phyloP scores from a whole-genome alignment of 2,113 vertebrate genomes.

The Rhea pennata region DNA sequence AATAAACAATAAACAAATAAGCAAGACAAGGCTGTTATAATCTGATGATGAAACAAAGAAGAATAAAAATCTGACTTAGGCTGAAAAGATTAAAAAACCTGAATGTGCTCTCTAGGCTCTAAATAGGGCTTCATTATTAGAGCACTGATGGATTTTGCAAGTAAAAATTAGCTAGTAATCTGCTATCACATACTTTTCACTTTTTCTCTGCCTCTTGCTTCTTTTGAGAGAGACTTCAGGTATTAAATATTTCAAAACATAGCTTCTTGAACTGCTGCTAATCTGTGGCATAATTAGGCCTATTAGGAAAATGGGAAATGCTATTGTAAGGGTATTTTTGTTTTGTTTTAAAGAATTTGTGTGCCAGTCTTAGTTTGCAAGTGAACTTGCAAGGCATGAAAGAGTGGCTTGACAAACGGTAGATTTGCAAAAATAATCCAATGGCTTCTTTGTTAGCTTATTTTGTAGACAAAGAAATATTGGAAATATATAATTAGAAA shows the following conservation, averaged over 20 bases:
- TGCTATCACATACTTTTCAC: not conserved
- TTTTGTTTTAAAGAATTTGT: not conserved
- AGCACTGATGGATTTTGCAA: not conserved
- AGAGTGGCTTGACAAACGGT: not conserved
- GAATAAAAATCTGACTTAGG: not conserved
- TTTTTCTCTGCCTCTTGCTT: not conserved
- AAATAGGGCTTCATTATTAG: not conserved
- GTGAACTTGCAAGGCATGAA: not conserved
- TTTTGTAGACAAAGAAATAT: not conserved
- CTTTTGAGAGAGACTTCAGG: not conserved
- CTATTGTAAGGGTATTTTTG: not conserved
- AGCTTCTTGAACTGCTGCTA: not conserved
- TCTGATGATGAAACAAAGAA: not conserved
- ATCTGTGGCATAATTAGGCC: not conserved
- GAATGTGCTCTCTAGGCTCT: not conserved
- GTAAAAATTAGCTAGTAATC: not conserved
- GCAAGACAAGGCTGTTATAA: not conserved
- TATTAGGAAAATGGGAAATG: not conserved
- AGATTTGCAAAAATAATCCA: not conserved
- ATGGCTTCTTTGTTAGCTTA: not conserved
- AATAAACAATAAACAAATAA: not conserved
- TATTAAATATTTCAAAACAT: not conserved
- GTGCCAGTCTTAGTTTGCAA: not conserved
- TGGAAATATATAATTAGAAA: no score
- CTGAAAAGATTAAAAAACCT: not conserved